Evolutionary conservation across 2,797 vertebrate genomes (phyloP).

Genomic region (Tachyglossus aculeatus): DNA sequence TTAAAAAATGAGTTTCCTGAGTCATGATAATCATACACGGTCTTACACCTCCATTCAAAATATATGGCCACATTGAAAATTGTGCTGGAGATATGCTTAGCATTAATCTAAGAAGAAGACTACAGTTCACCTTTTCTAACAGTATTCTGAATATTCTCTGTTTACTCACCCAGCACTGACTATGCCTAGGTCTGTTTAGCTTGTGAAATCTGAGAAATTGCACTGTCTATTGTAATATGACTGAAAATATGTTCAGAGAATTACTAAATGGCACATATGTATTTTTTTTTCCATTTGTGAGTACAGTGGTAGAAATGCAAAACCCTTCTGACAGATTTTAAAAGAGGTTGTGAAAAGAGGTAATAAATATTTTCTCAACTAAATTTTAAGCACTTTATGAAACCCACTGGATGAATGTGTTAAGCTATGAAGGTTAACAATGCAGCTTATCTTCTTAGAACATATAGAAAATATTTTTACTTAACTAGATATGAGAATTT

Average conservation of each 20-base stretch:
- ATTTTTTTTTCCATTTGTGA: constrained; percentile 9
- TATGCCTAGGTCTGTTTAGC: background rate
- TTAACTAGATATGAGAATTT: background rate
- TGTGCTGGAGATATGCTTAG: background rate
- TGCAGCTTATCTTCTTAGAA: background rate
- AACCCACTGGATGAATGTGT: background rate
- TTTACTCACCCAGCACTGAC: constrained; percentile 12
- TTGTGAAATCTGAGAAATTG: constrained; percentile 11
- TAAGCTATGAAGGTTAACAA: background rate
- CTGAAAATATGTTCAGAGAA: background rate
- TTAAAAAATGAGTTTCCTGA: background rate
- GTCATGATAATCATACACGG: background rate
- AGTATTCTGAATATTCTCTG: constrained; percentile 5
- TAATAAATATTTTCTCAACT: background rate
- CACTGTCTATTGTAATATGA: background rate
- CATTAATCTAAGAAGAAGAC: background rate
- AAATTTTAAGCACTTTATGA: background rate
- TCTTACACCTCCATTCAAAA: constrained; percentile 1
- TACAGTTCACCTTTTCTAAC: background rate
- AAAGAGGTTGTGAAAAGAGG: background rate
- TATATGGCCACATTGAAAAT: background rate
- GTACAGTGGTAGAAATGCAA: background rate
- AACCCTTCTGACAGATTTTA: background rate
- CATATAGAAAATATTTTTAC: background rate
- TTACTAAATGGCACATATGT: background rate